phyloP scores from a whole-genome alignment of 2,888 invertebrate species.

The Melanostoma mellinum region DNA sequence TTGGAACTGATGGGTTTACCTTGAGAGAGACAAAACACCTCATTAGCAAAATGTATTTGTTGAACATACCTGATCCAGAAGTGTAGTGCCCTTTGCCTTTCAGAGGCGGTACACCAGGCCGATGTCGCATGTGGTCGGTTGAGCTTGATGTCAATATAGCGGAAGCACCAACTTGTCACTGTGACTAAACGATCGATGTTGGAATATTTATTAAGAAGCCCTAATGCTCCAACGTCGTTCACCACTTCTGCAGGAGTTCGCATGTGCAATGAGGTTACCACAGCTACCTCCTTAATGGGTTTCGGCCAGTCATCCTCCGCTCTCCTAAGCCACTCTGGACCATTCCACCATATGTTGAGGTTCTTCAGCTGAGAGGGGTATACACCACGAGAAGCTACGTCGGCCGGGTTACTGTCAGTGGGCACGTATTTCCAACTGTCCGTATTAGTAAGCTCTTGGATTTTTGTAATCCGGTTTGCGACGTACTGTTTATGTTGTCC shows the following conservation, averaged over 20 bases:
- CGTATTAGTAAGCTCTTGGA: constrained; percentile 19
- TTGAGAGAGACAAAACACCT: constrained; percentile 18
- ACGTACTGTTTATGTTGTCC: constrained; percentile 44
- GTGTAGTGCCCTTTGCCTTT: background rate
- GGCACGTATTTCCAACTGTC: constrained; percentile 16
- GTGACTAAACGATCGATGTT: constrained; percentile 28
- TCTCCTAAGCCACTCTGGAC: background rate
- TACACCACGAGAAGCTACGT: constrained; percentile 29
- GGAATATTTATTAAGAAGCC: constrained; percentile 30
- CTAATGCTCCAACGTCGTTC: background rate
- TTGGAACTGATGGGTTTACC: background rate
- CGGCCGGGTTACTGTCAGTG: constrained; percentile 11
- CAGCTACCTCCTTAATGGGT: background rate
- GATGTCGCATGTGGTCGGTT: constrained; percentile 4
- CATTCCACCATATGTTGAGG: constrained; percentile 11
- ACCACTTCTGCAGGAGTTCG: too few species aligned
- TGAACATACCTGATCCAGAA: constrained; percentile 27
- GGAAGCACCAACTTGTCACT: constrained; percentile 5
- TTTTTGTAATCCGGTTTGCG: constrained; percentile 23
- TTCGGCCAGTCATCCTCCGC: background rate
- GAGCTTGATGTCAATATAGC: background rate
- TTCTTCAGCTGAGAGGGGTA: background rate
- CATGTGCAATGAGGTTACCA: too few species aligned
- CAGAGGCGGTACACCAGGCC: constrained; percentile 3
- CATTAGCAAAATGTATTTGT: constrained; percentile 3